Evolutionary conservation across 2,888 invertebrate species (phyloP).

Genomic region (Trachelus stipa): DNA sequence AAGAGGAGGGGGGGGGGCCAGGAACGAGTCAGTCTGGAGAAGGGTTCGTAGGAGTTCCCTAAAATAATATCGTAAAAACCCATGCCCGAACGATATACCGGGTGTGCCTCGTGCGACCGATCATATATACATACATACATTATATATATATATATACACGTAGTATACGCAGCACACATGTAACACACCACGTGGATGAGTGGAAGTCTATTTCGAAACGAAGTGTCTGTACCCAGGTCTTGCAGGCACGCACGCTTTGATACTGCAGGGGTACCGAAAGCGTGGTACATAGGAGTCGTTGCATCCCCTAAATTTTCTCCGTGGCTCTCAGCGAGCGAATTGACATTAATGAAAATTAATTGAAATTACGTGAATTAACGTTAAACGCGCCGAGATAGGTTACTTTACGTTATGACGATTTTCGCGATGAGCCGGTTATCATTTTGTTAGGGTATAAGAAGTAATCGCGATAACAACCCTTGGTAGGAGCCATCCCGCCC

Average conservation of each 20-base stretch:
- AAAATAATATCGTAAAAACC: constrained; percentile 39
- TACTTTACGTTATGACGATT: not conserved
- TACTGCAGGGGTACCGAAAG: constrained; percentile 22
- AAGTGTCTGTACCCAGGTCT: constrained; percentile 34
- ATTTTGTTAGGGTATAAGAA: not conserved
- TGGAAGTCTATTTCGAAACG: constrained; percentile 46
- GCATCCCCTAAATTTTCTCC: constrained; percentile 41
- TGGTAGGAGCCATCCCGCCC: accelerated
- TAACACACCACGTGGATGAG: constrained; percentile 6
- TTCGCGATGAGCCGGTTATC: not conserved
- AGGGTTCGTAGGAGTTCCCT: constrained; percentile 10
- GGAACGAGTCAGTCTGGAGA: not conserved
- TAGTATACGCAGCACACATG: constrained; percentile 12
- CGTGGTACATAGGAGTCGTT: constrained; percentile 33
- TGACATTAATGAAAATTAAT: not conserved
- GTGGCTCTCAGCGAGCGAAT: constrained; percentile 36
- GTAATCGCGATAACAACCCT: not conserved
- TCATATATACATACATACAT: constrained; percentile 23
- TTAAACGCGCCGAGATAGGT: not conserved
- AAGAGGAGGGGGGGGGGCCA: constrained; percentile 8
- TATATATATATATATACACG: constrained; percentile 23
- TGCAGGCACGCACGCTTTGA: constrained; percentile 40
- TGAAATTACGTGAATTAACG: not conserved
- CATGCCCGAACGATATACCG: constrained; percentile 14
- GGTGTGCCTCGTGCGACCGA: constrained; percentile 15